phyloP scores from a whole-genome alignment of 2,113 vertebrate genomes.

The Bufo bufo region DNA sequence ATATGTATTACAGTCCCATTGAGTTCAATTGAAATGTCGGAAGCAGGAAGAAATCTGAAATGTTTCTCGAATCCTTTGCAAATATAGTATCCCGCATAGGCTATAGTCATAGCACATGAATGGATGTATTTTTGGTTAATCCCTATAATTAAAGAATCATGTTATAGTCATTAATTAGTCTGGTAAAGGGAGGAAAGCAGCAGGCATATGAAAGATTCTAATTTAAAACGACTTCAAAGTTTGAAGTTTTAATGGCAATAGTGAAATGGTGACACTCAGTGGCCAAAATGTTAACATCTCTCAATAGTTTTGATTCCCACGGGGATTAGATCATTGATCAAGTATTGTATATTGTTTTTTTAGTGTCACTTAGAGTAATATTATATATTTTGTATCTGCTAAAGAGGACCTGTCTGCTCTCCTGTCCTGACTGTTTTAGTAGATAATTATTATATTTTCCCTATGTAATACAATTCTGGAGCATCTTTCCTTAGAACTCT shows the following conservation, averaged over 20 bases:
- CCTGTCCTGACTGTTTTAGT: not conserved
- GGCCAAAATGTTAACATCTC: not conserved
- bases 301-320: not conserved
- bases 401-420: no score
- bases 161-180: conserved; percentile 29
- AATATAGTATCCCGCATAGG: not conserved
- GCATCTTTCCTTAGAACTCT: no score
- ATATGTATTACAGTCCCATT: not conserved
- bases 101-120: not conserved
- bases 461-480: not conserved
- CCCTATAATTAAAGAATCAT: conserved; percentile 29
- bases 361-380: not conserved
- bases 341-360: not conserved
- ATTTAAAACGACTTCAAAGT: not conserved
- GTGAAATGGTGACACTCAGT: conserved; percentile 37
- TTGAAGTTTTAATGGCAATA: conserved; percentile 17
- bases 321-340: not conserved
- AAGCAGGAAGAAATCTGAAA: not conserved
- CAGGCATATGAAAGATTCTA: not conserved
- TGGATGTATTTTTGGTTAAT: conserved; percentile 24
- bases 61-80: not conserved
- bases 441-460: no score
- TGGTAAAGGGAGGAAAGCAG: conserved; percentile 1
- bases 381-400: not conserved
- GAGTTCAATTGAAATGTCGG: not conserved